Evolutionary conservation across 1,140 invertebrate genomes (phyloP).

Genomic region (Drosophila navojoa): DNA sequence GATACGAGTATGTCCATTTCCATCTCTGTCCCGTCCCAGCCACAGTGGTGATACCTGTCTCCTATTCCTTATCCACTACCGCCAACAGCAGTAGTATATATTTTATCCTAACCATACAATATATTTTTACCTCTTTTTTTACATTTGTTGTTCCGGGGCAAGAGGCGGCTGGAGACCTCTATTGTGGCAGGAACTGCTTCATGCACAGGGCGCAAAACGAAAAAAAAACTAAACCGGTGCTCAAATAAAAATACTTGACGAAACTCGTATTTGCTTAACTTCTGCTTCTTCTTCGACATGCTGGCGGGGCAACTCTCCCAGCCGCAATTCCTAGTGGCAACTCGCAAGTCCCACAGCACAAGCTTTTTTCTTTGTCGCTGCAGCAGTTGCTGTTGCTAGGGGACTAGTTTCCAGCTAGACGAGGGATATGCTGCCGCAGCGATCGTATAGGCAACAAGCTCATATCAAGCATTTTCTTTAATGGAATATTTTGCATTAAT

Average conservation of each 20-base stretch:
- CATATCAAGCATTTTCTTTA: neutral
- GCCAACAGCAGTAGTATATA: conserved; percentile 16
- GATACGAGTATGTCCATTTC: conserved; percentile 47
- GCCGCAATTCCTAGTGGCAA: conserved; percentile 32
- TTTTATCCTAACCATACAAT: conserved; percentile 70
- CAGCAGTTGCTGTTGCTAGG: conserved; percentile 22
- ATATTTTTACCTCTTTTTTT: conserved; percentile 53
- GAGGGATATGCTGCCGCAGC: conserved; percentile 5
- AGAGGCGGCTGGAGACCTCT: neutral
- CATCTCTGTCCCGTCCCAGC: conserved; percentile 32
- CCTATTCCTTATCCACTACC: conserved; percentile 11
- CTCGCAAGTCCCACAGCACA: conserved; percentile 10
- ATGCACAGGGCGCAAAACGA: conserved; percentile 48
- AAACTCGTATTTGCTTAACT: conserved; percentile 77
- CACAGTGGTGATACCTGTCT: conserved; percentile 12
- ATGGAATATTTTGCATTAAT: neutral
- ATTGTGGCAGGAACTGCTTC: conserved; percentile 32
- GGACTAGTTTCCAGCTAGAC: conserved; percentile 11
- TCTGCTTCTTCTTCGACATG: conserved; percentile 22
- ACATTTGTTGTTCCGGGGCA: conserved; percentile 53
- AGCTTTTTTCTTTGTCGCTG: conserved; percentile 12
- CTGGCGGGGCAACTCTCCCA: conserved; percentile 20
- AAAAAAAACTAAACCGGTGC: conserved; percentile 60
- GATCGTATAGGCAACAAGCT: conserved; percentile 3
- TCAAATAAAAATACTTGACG: conserved; percentile 76